phyloP scores from a whole-genome alignment of 2,797 vertebrate genomes.

The Sitta carolinensis region DNA sequence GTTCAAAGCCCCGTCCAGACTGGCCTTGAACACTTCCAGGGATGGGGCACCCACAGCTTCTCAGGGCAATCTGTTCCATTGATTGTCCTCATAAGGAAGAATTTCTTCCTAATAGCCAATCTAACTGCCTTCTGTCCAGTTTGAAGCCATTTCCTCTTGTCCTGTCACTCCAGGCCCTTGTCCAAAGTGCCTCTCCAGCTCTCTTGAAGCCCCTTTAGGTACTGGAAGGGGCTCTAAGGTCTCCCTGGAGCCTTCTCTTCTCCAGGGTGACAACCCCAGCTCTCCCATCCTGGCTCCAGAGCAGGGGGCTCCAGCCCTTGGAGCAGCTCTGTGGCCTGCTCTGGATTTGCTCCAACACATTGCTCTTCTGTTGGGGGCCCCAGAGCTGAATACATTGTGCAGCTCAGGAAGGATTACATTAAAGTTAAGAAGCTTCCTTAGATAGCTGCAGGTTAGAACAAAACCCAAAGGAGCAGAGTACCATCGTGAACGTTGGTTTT shows the following conservation, averaged over 20 bases:
- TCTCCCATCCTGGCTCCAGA: not conserved
- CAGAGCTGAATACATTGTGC: not conserved
- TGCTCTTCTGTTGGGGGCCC: not conserved
- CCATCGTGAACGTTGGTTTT: constrained; percentile 46
- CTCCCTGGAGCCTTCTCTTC: not conserved
- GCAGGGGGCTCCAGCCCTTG: not conserved
- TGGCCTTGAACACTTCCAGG: not conserved
- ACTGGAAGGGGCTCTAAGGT: not conserved
- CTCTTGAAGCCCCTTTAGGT: not conserved
- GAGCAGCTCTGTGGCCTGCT: not conserved
- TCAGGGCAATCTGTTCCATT: not conserved
- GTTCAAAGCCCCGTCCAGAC: not conserved
- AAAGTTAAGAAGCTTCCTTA: not conserved
- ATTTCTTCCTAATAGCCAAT: not conserved
- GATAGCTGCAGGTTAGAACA: not conserved
- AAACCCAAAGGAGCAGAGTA: constrained; percentile 3
- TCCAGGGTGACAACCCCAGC: not conserved
- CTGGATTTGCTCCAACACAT: not conserved
- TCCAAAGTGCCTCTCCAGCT: not conserved
- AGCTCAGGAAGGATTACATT: not conserved
- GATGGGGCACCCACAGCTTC: not conserved
- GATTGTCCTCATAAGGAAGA: not conserved
- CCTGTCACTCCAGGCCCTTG: not conserved
- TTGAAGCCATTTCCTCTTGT: not conserved
- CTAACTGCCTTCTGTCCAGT: not conserved